Conservation (phyloP, 2,797 vertebrate genomes). For the Neosalanx taihuensis region DNA sequence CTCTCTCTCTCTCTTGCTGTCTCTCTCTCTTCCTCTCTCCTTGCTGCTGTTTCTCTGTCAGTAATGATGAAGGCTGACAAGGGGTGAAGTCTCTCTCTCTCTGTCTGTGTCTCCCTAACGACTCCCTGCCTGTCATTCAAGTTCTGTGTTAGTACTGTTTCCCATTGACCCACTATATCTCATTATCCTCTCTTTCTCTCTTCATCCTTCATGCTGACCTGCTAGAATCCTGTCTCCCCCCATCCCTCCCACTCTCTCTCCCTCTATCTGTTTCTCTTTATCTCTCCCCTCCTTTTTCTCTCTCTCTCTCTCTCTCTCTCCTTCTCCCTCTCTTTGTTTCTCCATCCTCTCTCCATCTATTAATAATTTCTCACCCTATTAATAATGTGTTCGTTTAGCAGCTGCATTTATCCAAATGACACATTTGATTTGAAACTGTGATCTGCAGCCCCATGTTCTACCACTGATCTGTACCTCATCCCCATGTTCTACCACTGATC, state of each 20-base stretch:
- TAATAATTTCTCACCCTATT: conserved; percentile 5
- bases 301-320: conserved; percentile 48
- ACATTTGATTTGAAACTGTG: too few relatives aligned
- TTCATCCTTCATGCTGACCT: neutral
- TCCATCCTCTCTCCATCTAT: conserved; percentile 24
- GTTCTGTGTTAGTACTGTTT: neutral
- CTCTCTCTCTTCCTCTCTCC: neutral
- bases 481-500: too few relatives aligned
- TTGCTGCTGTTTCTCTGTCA: neutral
- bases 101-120: neutral
- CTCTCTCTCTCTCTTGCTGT: neutral
- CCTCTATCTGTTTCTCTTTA: conserved; percentile 21
- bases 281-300: conserved; percentile 33
- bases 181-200: neutral
- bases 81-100: conserved; percentile 6
- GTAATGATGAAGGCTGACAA: neutral
- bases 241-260: conserved; percentile 10
- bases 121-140: neutral
- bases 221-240: conserved; percentile 8
- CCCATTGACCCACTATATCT: neutral
- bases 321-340: conserved; percentile 41
- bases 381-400: too few relatives aligned
- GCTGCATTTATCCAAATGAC: too few relatives aligned
- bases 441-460: too few relatives aligned
- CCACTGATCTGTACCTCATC: too few relatives aligned